Evolutionary conservation across 2,888 invertebrate species (phyloP), one percentile per base, ranked within the genome.

Genomic region (Thysanoteuthis rhombus): DNA sequence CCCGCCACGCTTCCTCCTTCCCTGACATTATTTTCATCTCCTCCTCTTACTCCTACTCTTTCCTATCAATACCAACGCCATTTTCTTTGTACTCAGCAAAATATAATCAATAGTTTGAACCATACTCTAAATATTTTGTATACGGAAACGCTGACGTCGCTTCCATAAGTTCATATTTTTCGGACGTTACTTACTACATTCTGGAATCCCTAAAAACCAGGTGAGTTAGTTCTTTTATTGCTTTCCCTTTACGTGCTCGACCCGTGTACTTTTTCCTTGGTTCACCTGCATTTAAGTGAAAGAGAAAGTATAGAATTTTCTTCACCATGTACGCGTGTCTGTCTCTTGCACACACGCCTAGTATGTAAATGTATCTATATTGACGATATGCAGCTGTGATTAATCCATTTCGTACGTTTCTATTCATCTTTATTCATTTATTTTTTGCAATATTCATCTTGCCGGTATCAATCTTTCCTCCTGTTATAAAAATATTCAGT

Each of bases 21-120:
- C 47, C 32, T 93, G 5, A 28, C 28, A n/a, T 47, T 47, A 42
- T 42, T 42, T 92, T 42, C 28, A 28, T 36, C 47, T 93, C 39
- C 93, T 47, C 47, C 93, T 58, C 93, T 45, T 36, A 36, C 93
- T 45, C 92, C 47, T 47, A 47, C 93, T 47, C 93, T 39, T 93
- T 32, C 47, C 93, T 47, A 93, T 93, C 45, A 38, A 92, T 47
- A 45, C 47, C 42, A 93, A 45, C 45, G 47, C 91, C 93, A 93
- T 93, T 93, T 93, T 93, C 93, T 93, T 93, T 93, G 93, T 93
- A 93, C 93, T 93, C 92, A 92, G 92, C 92, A 92, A 92, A 92
- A 92, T 92, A 92, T 92, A 92, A 92, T 92, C 92, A 92, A 92
- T 92, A 92, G 92, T 92, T 92, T 92, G 92, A 42, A 92, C 92